These are phyloP conservation scores for Lathronympha strigana DNA, from an alignment of 2,888 invertebrate species.

Conservation along the genomic window DNA sequence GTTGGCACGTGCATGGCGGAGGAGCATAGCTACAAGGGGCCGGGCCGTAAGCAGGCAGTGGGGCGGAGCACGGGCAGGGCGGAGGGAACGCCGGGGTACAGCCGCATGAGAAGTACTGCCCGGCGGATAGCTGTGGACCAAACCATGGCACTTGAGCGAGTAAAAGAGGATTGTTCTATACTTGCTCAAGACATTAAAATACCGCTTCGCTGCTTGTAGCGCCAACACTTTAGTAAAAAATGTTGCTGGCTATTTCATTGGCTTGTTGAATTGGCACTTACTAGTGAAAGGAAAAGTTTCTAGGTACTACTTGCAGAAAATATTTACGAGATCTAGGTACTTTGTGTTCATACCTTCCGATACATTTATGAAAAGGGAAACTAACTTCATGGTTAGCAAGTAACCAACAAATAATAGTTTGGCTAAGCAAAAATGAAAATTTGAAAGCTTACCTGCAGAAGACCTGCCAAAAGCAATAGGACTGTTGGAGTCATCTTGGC, in stretches of 20 bases:
- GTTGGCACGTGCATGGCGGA: slow-evolving; percentile 50
- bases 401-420: not conserved
- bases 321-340: no score
- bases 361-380: no score
- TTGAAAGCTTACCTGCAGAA: slow-evolving; percentile 59
- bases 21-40: slow-evolving; percentile 42
- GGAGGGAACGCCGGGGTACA: slow-evolving; percentile 44
- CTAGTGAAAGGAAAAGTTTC: no score
- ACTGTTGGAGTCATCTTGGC: slow-evolving; percentile 59
- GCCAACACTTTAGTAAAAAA: not conserved
- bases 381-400: no score
- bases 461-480: slow-evolving; percentile 54
- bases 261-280: no score
- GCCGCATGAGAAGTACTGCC: slow-evolving; percentile 62
- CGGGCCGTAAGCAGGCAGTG: slow-evolving; percentile 54
- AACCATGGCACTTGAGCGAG: slow-evolving; percentile 21
- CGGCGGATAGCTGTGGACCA: slow-evolving; percentile 61
- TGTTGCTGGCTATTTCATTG: not conserved
- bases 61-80: slow-evolving; percentile 48
- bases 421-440: not conserved
- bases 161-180: slow-evolving; percentile 15
- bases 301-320: no score
- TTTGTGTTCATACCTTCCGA: no score
- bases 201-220: not conserved
- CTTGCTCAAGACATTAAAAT: slow-evolving; percentile 22